A percentile compares a stretch with the other conserved stretches of the same genome.
Conservation (phyloP, 2,888 invertebrate genomes). For the Anoplius nigerrimus region DNA sequence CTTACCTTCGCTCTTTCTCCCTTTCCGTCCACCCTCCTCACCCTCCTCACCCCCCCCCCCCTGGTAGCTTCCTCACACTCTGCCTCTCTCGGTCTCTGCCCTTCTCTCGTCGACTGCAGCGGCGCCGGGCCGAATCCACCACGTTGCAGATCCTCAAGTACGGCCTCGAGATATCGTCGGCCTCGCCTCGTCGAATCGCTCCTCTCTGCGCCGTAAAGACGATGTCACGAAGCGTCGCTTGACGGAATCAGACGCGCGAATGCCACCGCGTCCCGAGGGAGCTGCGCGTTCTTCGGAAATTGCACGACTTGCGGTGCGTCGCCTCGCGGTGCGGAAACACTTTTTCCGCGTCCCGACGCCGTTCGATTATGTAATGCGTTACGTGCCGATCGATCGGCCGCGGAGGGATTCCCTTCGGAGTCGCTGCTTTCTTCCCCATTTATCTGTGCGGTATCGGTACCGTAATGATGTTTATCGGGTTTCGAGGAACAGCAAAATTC, state of each 20-base stretch:
- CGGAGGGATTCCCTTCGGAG: neutral
- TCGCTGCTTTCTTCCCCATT: too few species aligned
- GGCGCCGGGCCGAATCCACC: conserved; percentile 53
- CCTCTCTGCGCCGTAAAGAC: conserved; percentile 12
- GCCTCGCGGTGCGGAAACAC: neutral
- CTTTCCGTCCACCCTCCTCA: neutral
- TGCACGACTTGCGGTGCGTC: neutral
- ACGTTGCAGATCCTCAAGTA: conserved; percentile 66
- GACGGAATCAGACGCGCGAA: conserved; percentile 5
- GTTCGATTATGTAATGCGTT: neutral
- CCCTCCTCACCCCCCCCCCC: conserved; percentile 44
- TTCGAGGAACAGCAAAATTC: too few species aligned
- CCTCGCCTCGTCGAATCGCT: neutral
- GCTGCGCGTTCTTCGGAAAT: neutral
- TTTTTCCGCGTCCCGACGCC: neutral
- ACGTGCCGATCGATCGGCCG: neutral
- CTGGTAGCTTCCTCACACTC: conserved; percentile 57
- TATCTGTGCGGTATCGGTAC: too few species aligned
- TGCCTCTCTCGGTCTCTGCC: conserved; percentile 26
- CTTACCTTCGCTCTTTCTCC: neutral
- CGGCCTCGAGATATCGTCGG: conserved; percentile 59
- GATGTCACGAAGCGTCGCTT: neutral
- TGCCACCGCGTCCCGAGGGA: neutral
- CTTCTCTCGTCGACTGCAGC: conserved; percentile 30
- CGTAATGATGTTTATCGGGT: too few species aligned